A percentile compares a stretch with the other conserved stretches of the same genome.
phyloP scores from a whole-genome alignment of 2,888 invertebrate species.

The Aplocera efformata region DNA sequence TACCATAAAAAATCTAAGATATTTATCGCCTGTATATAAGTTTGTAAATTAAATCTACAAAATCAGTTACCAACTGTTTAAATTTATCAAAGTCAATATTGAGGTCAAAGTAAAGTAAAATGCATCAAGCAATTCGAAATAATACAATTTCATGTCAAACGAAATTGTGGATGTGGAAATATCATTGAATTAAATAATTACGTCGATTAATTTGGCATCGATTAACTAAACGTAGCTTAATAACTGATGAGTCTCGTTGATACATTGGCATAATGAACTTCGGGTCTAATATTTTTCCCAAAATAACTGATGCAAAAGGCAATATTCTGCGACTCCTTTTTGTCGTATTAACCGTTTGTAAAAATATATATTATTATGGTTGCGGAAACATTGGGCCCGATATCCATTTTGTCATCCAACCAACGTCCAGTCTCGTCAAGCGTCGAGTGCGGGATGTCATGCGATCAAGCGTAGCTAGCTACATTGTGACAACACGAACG shows the following conservation, averaged over 20 bases:
- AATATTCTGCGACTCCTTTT: no score
- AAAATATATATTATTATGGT: no score
- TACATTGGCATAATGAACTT: neutral
- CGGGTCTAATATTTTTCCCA: neutral
- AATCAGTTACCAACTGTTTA: constrained; percentile 55
- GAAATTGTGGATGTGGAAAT: constrained; percentile 16
- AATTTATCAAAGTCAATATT: constrained; percentile 39
- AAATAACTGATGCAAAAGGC: neutral
- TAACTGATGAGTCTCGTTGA: constrained; percentile 36
- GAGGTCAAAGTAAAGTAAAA: constrained; percentile 52
- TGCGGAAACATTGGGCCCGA: no score
- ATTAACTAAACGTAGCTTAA: constrained; percentile 65
- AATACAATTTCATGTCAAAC: constrained; percentile 31
- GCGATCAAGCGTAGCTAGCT: constrained; percentile 58
- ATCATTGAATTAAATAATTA: constrained; percentile 34
- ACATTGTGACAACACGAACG: constrained; percentile 23
- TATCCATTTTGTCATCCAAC: no score
- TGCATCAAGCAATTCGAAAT: constrained; percentile 47
- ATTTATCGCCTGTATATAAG: constrained; percentile 68
- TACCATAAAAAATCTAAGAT: constrained; percentile 78
- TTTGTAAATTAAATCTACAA: constrained; percentile 67
- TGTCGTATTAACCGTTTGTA: no score
- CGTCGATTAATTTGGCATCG: constrained; percentile 72
- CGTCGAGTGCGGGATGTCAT: constrained; percentile 48
- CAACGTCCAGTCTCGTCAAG: constrained; percentile 21